phyloP scores from a whole-genome alignment of 1,140 invertebrate genomes.

The Anastrepha ludens region DNA sequence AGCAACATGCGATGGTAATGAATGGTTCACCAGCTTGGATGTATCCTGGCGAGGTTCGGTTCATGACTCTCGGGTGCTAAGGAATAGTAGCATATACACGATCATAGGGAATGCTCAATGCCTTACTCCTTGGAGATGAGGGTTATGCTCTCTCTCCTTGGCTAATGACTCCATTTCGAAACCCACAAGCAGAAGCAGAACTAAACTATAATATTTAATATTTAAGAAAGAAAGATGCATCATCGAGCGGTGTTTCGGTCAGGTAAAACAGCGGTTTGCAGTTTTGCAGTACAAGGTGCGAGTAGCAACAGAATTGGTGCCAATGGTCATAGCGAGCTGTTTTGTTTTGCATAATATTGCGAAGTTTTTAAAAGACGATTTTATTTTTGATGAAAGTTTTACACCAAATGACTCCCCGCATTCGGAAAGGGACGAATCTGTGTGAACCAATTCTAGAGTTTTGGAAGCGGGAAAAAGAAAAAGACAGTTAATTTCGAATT shows the following conservation, averaged over 20 bases:
- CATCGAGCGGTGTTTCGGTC: slow-evolving; percentile 52
- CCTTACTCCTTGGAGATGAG: slow-evolving; percentile 58
- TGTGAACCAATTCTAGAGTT: too few species aligned
- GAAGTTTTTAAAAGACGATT: slow-evolving; percentile 17
- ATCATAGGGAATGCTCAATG: slow-evolving; percentile 7
- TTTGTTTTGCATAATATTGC: slow-evolving; percentile 48
- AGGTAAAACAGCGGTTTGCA: slow-evolving; percentile 34
- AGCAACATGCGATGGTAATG: slow-evolving; percentile 52
- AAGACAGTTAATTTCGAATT: too few species aligned
- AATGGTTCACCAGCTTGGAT: slow-evolving; percentile 49
- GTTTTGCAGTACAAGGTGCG: slow-evolving; percentile 26
- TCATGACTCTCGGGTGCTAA: slow-evolving; percentile 50
- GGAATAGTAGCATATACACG: slow-evolving; percentile 1
- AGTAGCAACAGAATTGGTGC: neutral
- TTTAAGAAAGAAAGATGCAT: slow-evolving; percentile 18
- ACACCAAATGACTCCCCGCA: too few species aligned
- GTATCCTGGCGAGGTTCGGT: slow-evolving; percentile 50
- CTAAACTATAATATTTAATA: neutral
- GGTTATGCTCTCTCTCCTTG: slow-evolving; percentile 59
- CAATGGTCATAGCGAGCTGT: slow-evolving; percentile 15
- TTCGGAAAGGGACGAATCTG: too few species aligned
- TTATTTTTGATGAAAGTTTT: too few species aligned
- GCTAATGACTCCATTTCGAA: slow-evolving; percentile 54
- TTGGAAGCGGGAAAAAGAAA: too few species aligned
- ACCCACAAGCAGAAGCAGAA: neutral